These are phyloP conservation scores for Arctia plantaginis DNA, from an alignment of 2,888 invertebrate species.

Conservation along the genomic window DNA sequence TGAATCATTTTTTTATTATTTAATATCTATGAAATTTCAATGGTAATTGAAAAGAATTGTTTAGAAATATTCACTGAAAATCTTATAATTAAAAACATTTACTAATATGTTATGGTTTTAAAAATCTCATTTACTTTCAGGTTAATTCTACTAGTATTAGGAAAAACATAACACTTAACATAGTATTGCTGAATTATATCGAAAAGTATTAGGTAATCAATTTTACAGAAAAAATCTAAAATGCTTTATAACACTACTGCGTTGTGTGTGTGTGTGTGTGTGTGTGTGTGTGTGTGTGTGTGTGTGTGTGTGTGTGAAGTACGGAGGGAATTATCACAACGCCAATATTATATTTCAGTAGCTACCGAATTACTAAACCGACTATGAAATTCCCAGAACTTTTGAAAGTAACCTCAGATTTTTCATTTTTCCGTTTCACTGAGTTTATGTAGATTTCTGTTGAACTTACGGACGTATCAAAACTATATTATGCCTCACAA, in stretches of 20 bases:
- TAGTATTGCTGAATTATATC: neutral
- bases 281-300: too few relatives aligned
- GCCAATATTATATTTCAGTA: conserved; percentile 15
- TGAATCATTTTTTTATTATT: too few relatives aligned
- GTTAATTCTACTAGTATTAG: neutral
- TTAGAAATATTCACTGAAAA: too few relatives aligned
- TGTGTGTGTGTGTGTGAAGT: too few relatives aligned
- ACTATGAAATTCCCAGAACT: conserved; percentile 4
- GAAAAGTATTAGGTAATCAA: neutral
- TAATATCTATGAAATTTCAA: too few relatives aligned
- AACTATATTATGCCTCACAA: neutral
- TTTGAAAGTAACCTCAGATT: conserved; percentile 9
- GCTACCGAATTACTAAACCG: conserved; percentile 13
- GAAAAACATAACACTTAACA: neutral
- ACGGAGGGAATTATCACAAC: neutral
- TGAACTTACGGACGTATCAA: neutral
- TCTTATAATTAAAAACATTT: too few relatives aligned
- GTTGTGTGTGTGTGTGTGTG: too few relatives aligned
- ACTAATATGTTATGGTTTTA: too few relatives aligned
- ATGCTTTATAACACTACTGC: neutral
- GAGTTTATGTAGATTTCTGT: conserved; percentile 5
- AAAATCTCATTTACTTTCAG: neutral
- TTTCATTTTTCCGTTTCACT: conserved; percentile 5
- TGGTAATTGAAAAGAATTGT: too few relatives aligned
- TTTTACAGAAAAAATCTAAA: conserved; percentile 1